phyloP scores from a whole-genome alignment of 2,888 invertebrate genomes.

The Acrobasis consociella region DNA sequence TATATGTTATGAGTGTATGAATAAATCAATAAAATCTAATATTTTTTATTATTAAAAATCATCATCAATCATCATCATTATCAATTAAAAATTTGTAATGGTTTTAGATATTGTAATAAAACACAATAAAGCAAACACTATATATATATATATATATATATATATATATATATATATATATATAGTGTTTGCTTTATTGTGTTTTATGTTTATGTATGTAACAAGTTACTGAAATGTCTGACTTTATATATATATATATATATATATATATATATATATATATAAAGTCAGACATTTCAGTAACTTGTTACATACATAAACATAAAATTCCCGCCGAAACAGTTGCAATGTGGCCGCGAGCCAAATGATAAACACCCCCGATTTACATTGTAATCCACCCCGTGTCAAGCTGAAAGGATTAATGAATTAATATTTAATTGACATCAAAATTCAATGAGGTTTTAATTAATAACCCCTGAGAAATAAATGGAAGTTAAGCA shows the following conservation, averaged over 20 bases:
- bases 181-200: too few species aligned
- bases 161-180: too few species aligned
- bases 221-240: background rate
- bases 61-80: too few species aligned
- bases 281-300: background rate
- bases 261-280: too few species aligned
- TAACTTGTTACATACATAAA: background rate
- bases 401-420: slow-evolving; percentile 18
- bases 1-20: too few species aligned
- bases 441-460: slow-evolving; percentile 31
- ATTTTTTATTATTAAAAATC: too few species aligned
- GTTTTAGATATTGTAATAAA: too few species aligned
- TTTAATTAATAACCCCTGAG: slow-evolving; percentile 30
- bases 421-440: slow-evolving; percentile 30
- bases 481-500: slow-evolving; percentile 30
- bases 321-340: background rate
- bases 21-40: too few species aligned
- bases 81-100: too few species aligned
- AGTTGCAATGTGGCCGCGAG: background rate
- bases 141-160: too few species aligned
- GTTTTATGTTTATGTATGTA: background rate
- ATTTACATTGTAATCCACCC: slow-evolving; percentile 20
- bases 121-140: too few species aligned
- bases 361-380: background rate
- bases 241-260: too few species aligned